phyloP scores from a whole-genome alignment of 2,888 invertebrate genomes.

The Fragum whitleyi region DNA sequence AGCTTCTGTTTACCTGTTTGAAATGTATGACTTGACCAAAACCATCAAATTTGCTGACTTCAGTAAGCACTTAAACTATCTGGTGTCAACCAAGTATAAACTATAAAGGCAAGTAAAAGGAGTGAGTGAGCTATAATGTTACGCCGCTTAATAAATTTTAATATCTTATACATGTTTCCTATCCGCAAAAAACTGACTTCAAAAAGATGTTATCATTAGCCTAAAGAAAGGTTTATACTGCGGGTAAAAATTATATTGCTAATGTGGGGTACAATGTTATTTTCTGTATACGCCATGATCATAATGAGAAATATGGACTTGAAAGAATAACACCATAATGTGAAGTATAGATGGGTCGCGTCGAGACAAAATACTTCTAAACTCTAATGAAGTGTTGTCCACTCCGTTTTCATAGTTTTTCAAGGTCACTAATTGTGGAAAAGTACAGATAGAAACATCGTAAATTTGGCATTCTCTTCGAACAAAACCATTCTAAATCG shows the following conservation, averaged over 20 bases:
- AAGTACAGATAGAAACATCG: no score
- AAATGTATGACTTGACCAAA: neutral
- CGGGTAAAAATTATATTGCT: constrained; percentile 45
- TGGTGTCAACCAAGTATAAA: neutral
- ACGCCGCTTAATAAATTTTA: neutral
- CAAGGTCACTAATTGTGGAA: no score
- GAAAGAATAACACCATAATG: constrained; percentile 25
- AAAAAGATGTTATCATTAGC: constrained; percentile 49
- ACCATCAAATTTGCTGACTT: neutral
- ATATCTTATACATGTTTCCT: constrained; percentile 27
- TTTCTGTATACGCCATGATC: constrained; percentile 25
- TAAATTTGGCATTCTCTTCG: no score
- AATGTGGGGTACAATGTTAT: constrained; percentile 31
- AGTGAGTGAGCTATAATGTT: constrained; percentile 6
- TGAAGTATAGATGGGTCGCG: constrained; percentile 15
- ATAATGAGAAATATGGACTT: constrained; percentile 26
- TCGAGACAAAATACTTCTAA: neutral
- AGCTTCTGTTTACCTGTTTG: neutral
- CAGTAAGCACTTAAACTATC: neutral
- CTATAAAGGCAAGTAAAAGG: neutral
- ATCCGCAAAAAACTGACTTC: constrained; percentile 45
- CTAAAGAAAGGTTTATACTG: constrained; percentile 48
- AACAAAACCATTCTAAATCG: no score
- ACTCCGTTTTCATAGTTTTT: no score
- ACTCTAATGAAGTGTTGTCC: no score